Base-by-base conservation (phyloP, 1,140 invertebrate genomes). In the Hirudo medicinalis region DNA sequence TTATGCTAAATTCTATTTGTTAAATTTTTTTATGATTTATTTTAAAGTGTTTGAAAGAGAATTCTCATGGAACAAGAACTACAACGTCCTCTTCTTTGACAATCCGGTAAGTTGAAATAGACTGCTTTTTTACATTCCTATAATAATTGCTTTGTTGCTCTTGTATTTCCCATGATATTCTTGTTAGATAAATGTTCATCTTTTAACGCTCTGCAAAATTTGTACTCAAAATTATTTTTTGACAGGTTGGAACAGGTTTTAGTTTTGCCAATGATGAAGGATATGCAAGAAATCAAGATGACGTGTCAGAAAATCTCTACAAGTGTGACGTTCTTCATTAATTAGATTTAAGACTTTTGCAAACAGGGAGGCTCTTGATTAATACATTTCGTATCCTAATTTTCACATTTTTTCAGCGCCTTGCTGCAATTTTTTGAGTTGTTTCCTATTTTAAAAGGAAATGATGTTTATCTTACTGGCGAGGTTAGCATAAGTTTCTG, bases 11-110 rank as follows among this genome's bases (percentile, higher is more conserved):
- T 36, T 36, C 2, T 63, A 11, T 63, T 22, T 63, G 29, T 43
- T 69, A 43, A 49, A 36, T 49, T 49, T 20, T 70, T 70, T 36
- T 36, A 22, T 68, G 72, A 69, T 69, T 27, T 74, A 9, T 70
- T 53, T 78, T 76, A 60, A 71, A 79, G 78, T 80, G 74, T 66
- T 73, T 54, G 70, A 73, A 66, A 76, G 74, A 71, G 75, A 79
- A 67, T 87, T 87, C 66, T 87, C 88, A 11, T 93, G 91, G 91
- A 88, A 86, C 70, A 81, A 84, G 20, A 86, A 84, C 8, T 88
- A 89, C 76, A 88, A 89, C 77, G 77, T 93, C 36, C 83, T 93
- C 22, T 93, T 89, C 76, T 89, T 93, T 71, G 91, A 94, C 77
- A 92, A 91, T 80, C 91, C 91, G 9, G 90, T 91, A 57, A 76